Base-by-base conservation (phyloP, 2,113 vertebrate genomes). In the Pholis gunnellus region DNA sequence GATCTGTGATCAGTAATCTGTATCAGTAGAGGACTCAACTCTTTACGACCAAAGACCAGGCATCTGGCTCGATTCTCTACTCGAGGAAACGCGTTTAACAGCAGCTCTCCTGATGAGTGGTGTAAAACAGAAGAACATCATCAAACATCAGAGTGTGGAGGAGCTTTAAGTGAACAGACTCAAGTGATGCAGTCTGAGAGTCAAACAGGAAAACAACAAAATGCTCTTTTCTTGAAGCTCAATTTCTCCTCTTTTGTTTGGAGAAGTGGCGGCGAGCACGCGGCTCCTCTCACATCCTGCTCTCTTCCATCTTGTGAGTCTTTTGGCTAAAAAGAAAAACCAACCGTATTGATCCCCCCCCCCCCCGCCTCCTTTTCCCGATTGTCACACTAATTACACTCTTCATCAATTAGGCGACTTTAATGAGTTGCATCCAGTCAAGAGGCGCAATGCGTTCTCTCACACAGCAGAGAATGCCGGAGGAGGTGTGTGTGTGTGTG, bases 351-450 rank as follows among this genome's bases (percentile, higher is more conserved):
- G 89, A 91, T 89, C 48, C 59, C 77, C n/a, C 31, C n/a, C 78
- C 38, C n/a, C 56, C 52, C 52, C 52, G 10, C 4, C 5, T 25
- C 6, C 56, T 57, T 15, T 22, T 82, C 65, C 59, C 17, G n/a
- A 88, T 89, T 89, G 90, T 90, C 84, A 81, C 87, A 70, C 87
- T 88, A 90, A 92, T 90, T 86, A 86, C 78, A 54, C 81, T 89
- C 83, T 88, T 85, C 82, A 92, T 91, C 91, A 87, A 88, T 88
- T 87, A 85, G 86, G 61, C 31, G 72, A 67, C 88, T 88, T 91
- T 86, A 90, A 88, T 86, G 88, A 87, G 88, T 71, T 72, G 70
- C 89, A 79, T 84, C 81, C 79, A 89, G 60, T 87, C 85, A 76
- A 88, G 82, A 80, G 72, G 78, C 48, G 44, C 67, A 9, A 59